Evolutionary conservation across 2,113 vertebrate species (phyloP), one percentile per base, ranked within the genome.

Genomic region (Eretmochelys imbricata): DNA sequence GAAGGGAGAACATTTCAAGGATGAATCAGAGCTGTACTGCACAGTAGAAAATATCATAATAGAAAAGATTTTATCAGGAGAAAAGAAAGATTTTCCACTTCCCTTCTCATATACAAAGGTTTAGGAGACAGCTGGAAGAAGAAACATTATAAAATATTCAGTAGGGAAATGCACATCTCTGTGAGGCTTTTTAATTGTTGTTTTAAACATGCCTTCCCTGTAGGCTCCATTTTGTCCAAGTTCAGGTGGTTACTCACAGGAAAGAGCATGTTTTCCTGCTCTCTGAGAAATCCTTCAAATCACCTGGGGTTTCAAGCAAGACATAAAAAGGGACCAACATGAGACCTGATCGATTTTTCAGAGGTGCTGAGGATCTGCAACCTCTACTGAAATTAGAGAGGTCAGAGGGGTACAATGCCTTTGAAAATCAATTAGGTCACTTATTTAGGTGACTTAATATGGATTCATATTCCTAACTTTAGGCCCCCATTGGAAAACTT

Each of bases 401-500:
- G 11, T 65, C 24, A 27, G 38, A 50, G 14, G n/a, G 4, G 16
- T 5, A 46, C 78, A 38, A 2, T 62, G 35, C 11, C 46, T 54
- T 81, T 94, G 92, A 91, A 92, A 57, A 90, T 4, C 10, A 38
- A 22, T 72, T 38, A 72, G 19, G 8, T 20, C 65, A 72, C n/a
- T 65, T 42, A 85, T 4, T 80, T 35, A 35, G n/a, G 31, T 82
- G 20, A 25, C 10, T 72, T 72, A 90, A 53, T 4, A 88, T 3
- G 13, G 87, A 87, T 31, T 62, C 31, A 90, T 91, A 91, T 65
- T 0, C 4, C n/a, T 72, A 72, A 72, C 65, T 72, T 79, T 76
- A 93, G 12, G 54, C 12, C 81, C 11, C 50, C 94, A 82, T 54
- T 82, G 87, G 8, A 95, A 96, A 95, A 83, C 83, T 38, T 35